A percentile compares a stretch with the other conserved stretches of the same genome.
phyloP scores from a whole-genome alignment of 2,888 invertebrate species.

The Gasteruption jaculator region DNA sequence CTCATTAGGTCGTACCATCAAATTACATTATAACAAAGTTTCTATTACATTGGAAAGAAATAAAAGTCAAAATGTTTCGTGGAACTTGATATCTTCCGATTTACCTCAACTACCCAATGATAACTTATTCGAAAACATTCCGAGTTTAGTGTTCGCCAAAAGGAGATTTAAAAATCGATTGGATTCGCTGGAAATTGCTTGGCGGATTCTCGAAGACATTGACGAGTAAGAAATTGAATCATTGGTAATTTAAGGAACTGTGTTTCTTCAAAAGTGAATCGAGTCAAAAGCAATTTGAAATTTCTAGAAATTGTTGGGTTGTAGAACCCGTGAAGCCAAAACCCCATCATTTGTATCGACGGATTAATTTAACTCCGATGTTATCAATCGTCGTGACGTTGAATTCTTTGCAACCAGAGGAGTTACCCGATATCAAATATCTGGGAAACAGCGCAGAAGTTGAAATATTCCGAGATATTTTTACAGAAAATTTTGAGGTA shows the following conservation, averaged over 20 bases:
- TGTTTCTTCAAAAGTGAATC: background rate
- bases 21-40: constrained; percentile 32
- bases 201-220: constrained; percentile 36
- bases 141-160: constrained; percentile 27
- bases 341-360: constrained; percentile 41
- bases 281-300: constrained; percentile 10
- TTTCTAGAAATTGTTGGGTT: constrained; percentile 41
- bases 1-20: constrained; percentile 31
- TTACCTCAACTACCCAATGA: constrained; percentile 34
- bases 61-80: constrained; percentile 15
- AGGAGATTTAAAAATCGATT: constrained; percentile 32
- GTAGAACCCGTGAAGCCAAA: constrained; percentile 42
- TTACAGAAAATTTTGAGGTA: constrained; percentile 34
- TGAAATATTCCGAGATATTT: constrained; percentile 30
- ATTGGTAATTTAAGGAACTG: constrained; percentile 5
- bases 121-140: constrained; percentile 27
- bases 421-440: constrained; percentile 39
- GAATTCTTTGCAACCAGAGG: constrained; percentile 33
- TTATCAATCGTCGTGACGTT: constrained; percentile 38
- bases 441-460: constrained; percentile 38
- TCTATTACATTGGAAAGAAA: constrained; percentile 30
- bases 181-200: constrained; percentile 30
- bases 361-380: constrained; percentile 38
- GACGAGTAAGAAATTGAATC: constrained; percentile 33
- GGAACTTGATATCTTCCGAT: constrained; percentile 31